A percentile compares a stretch with the other conserved stretches of the same genome.
Evolutionary conservation across 2,888 invertebrate genomes (phyloP).

Genomic region (Entomobrya multifasciata): DNA sequence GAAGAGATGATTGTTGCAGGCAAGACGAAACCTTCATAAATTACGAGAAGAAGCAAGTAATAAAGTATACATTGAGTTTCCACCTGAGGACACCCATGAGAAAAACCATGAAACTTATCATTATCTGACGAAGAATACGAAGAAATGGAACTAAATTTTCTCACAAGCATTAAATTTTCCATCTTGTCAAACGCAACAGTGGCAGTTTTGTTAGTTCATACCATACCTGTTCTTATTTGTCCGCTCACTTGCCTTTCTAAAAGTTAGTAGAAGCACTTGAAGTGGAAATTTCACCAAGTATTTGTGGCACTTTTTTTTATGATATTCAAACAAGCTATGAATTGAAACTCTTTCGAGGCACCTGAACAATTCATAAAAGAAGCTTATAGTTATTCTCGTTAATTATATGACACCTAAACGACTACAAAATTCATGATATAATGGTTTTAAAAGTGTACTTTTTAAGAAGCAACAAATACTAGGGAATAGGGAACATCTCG

Average conservation of each 20-base stretch:
- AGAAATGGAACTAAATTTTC: constrained; percentile 31
- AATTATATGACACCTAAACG: constrained; percentile 8
- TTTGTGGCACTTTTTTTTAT: constrained; percentile 10
- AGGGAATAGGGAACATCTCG: too few species aligned
- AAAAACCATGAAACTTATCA: constrained; percentile 35
- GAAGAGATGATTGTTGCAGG: background rate
- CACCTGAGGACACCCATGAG: constrained; percentile 11
- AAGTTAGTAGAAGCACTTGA: constrained; percentile 24
- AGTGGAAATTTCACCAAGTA: constrained; percentile 1
- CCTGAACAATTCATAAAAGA: constrained; percentile 25
- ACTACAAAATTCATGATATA: constrained; percentile 9
- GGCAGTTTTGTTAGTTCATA: background rate
- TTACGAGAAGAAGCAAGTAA: background rate
- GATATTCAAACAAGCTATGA: background rate
- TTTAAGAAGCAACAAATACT: background rate
- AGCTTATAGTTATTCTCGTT: constrained; percentile 24
- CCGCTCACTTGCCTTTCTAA: background rate
- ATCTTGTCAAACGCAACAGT: background rate
- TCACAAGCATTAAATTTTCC: constrained; percentile 32
- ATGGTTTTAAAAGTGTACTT: background rate
- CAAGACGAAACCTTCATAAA: background rate
- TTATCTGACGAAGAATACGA: background rate
- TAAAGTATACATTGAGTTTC: constrained; percentile 5
- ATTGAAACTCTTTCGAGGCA: constrained; percentile 21
- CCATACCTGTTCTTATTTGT: background rate